These are phyloP conservation scores for Eurytoma adleriae DNA, from an alignment of 2,888 invertebrate species.

Conservation along the genomic window DNA sequence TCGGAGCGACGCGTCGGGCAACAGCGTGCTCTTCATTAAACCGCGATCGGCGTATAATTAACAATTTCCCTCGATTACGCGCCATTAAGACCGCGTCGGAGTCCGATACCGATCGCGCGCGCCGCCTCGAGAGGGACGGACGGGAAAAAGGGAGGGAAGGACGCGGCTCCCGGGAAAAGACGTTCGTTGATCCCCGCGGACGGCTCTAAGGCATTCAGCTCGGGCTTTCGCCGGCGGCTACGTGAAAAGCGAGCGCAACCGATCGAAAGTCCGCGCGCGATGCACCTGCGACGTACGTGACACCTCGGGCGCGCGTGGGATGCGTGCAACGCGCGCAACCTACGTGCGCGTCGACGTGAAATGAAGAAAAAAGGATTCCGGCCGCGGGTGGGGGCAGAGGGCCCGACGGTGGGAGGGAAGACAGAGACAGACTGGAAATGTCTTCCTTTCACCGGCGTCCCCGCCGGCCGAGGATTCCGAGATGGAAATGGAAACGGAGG, in stretches of 20 bases:
- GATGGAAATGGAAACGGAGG: conserved; percentile 61
- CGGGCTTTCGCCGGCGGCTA: background rate
- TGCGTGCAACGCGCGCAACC: background rate
- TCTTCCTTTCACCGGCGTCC: conserved; percentile 71
- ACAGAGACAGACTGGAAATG: conserved; percentile 65
- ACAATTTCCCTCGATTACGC: too few species aligned
- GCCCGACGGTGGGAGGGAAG: conserved; percentile 11
- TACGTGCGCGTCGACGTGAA: background rate
- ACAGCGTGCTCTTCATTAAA: too few species aligned
- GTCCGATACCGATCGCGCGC: too few species aligned
- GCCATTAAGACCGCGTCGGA: too few species aligned
- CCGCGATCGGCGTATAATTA: too few species aligned
- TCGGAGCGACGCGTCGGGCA: too few species aligned
- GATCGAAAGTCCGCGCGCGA: conserved; percentile 5
- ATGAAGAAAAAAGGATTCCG: background rate
- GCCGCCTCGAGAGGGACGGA: background rate
- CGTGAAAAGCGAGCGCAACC: background rate
- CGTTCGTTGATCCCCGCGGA: conserved; percentile 4
- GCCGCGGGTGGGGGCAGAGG: background rate
- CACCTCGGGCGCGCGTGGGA: conserved; percentile 1
- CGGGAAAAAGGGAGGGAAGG: background rate
- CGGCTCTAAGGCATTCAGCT: background rate
- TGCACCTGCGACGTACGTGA: conserved; percentile 7
- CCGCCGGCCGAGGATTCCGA: conserved; percentile 57
- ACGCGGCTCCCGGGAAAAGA: background rate